These are phyloP conservation scores for Zaprionus ornatus DNA, from an alignment of 1,140 invertebrate species.

Conservation along the genomic window DNA sequence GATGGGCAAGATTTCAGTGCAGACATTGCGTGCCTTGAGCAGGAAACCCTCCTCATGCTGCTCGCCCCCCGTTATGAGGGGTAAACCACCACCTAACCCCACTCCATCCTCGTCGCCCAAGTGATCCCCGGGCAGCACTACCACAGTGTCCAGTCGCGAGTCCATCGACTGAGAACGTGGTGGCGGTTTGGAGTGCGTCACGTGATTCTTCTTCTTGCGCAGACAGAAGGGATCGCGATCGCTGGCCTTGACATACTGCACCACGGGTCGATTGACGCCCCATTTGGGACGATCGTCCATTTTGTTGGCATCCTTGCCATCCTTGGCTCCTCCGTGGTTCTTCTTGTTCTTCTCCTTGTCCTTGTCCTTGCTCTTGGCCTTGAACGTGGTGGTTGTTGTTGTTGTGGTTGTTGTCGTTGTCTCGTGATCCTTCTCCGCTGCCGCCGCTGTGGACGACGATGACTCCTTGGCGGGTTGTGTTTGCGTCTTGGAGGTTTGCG, in stretches of 20 bases:
- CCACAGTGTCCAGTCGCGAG: slow-evolving; percentile 65
- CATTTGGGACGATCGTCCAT: slow-evolving; percentile 86
- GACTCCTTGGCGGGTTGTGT: slow-evolving; percentile 64
- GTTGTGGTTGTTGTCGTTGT: slow-evolving; percentile 82
- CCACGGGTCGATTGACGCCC: slow-evolving; percentile 87
- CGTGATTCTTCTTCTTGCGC: slow-evolving; percentile 77
- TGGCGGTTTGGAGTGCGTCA: slow-evolving; percentile 50
- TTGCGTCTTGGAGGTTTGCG: slow-evolving; percentile 75
- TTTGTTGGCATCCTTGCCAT: slow-evolving; percentile 66
- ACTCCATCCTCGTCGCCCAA: slow-evolving; percentile 11
- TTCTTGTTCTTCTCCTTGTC: slow-evolving; percentile 74
- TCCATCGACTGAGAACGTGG: slow-evolving; percentile 77
- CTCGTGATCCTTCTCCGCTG: slow-evolving; percentile 73
- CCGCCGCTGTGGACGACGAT: neutral
- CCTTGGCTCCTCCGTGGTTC: slow-evolving; percentile 40
- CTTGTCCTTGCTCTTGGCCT: slow-evolving; percentile 77
- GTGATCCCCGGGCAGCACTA: slow-evolving; percentile 51
- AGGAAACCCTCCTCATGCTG: slow-evolving; percentile 74
- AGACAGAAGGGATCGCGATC: slow-evolving; percentile 88
- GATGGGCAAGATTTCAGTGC: slow-evolving; percentile 82
- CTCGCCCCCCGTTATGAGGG: slow-evolving; percentile 15
- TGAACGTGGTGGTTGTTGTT: slow-evolving; percentile 81
- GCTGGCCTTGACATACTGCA: slow-evolving; percentile 88
- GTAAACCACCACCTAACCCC: neutral
- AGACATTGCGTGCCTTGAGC: slow-evolving; percentile 79